Conservation (phyloP, 2,888 invertebrate genomes). For the Peribatodes rhomboidaria region DNA sequence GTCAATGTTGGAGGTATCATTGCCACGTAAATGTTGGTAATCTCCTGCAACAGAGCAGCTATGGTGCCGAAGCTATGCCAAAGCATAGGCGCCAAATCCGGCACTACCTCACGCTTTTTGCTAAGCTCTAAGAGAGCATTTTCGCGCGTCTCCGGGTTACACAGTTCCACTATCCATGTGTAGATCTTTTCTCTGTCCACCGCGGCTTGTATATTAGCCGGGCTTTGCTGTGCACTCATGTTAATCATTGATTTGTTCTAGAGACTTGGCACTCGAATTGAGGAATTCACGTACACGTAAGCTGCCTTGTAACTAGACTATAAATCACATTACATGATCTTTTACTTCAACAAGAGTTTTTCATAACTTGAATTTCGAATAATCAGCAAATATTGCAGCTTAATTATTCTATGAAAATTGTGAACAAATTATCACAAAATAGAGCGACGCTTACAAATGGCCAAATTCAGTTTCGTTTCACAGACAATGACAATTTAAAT, state of each 20-base stretch:
- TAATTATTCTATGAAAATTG: background rate
- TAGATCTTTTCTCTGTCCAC: conserved; percentile 96
- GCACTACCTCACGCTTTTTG: conserved; percentile 92
- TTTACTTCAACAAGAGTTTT: conserved; percentile 9
- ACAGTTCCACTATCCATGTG: conserved; percentile 96
- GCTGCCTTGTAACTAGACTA: conserved; percentile 49
- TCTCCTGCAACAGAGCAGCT: conserved; percentile 98
- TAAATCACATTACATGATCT: conserved; percentile 44
- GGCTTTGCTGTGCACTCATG: conserved; percentile 93
- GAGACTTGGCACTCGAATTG: conserved; percentile 52
- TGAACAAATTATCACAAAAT: background rate
- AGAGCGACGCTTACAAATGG: background rate
- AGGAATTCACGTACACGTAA: conserved; percentile 57
- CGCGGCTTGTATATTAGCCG: conserved; percentile 89
- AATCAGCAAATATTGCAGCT: background rate
- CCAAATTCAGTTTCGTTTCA: too few relatives aligned
- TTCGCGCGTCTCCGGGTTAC: conserved; percentile 97
- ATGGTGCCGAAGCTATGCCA: conserved; percentile 99
- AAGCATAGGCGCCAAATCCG: conserved; percentile 98
- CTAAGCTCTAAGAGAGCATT: conserved; percentile 98
- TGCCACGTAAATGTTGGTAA: conserved; percentile 99
- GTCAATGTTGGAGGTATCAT: conserved; percentile 99
- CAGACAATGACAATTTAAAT: too few relatives aligned
- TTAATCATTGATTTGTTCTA: conserved; percentile 68
- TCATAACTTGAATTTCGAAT: background rate